Conservation (phyloP, 2,113 vertebrate species). For the Octodon degus region DNA sequence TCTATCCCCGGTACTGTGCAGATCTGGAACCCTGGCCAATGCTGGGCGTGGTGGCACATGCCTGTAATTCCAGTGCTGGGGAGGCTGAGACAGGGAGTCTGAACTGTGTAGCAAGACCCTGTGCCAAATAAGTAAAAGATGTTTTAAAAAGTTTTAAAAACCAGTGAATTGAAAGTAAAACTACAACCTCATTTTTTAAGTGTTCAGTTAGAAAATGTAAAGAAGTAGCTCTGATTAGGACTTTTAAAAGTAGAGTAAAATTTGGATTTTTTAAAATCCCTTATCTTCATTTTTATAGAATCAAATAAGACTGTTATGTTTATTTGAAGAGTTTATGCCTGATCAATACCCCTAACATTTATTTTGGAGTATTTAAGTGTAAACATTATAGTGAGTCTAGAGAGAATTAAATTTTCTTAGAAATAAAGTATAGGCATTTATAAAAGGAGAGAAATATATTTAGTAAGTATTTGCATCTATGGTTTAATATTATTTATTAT, state of each 20-base stretch:
- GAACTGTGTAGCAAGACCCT: too few species aligned
- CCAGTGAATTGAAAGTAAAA: conserved; percentile 66
- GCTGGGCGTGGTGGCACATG: too few species aligned
- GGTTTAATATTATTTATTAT: background rate
- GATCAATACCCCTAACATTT: background rate
- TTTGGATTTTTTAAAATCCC: background rate
- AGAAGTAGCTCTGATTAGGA: conserved; percentile 58
- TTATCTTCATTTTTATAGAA: conserved; percentile 46
- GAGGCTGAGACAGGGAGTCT: too few species aligned
- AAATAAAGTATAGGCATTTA: conserved; percentile 45
- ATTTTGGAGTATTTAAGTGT: conserved; percentile 4
- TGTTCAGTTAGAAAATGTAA: conserved; percentile 72
- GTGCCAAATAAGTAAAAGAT: too few species aligned
- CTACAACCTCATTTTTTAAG: conserved; percentile 50
- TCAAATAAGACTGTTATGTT: conserved; percentile 36
- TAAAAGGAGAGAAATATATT: conserved; percentile 47
- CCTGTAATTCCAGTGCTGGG: too few species aligned
- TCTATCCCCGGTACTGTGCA: too few species aligned
- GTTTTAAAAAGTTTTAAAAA: too few species aligned
- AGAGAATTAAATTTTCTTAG: conserved; percentile 34
- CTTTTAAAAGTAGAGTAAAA: conserved; percentile 29
- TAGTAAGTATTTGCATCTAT: conserved; percentile 32
- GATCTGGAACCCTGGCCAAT: too few species aligned
- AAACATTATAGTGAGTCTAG: conserved; percentile 19
- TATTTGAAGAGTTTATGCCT: conserved; percentile 22